Conservation (phyloP, 1,140 invertebrate species). For the Drosophila navojoa region DNA sequence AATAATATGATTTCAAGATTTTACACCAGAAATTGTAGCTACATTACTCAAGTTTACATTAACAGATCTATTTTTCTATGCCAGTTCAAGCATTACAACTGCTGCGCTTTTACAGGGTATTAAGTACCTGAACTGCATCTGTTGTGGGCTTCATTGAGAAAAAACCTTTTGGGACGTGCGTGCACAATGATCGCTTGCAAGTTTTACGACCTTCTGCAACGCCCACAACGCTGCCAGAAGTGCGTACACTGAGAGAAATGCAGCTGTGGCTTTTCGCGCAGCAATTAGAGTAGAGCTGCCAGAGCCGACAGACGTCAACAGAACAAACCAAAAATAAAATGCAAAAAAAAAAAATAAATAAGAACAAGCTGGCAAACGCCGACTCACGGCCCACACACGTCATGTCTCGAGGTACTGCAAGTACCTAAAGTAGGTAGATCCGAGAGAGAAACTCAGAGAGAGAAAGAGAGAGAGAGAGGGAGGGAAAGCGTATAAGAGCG, state of each 20-base stretch:
- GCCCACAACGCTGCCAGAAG: conserved; percentile 55
- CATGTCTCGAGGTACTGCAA: conserved; percentile 24
- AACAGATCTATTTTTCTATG: too few relatives aligned
- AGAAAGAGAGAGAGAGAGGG: background rate
- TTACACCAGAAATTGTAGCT: too few relatives aligned
- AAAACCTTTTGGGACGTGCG: conserved; percentile 70
- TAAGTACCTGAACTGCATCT: conserved; percentile 17
- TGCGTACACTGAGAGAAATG: conserved; percentile 71
- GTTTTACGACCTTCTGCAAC: conserved; percentile 77
- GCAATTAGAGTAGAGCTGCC: conserved; percentile 44
- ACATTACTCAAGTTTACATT: too few relatives aligned
- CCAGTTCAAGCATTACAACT: background rate
- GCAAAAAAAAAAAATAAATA: conserved; percentile 13
- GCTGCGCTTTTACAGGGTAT: conserved; percentile 20
- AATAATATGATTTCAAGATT: too few relatives aligned
- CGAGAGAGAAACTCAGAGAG: background rate
- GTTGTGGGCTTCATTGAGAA: conserved; percentile 63
- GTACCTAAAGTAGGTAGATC: conserved; percentile 45
- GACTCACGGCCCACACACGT: conserved; percentile 65
- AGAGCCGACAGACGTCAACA: conserved; percentile 23
- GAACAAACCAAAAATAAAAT: conserved; percentile 12
- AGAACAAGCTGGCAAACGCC: conserved; percentile 47
- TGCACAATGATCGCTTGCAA: conserved; percentile 64
- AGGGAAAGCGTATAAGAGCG: background rate
- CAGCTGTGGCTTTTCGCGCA: conserved; percentile 10